Conservation (phyloP, 2,888 invertebrate species). For the Eristalinus sepulchralis region DNA sequence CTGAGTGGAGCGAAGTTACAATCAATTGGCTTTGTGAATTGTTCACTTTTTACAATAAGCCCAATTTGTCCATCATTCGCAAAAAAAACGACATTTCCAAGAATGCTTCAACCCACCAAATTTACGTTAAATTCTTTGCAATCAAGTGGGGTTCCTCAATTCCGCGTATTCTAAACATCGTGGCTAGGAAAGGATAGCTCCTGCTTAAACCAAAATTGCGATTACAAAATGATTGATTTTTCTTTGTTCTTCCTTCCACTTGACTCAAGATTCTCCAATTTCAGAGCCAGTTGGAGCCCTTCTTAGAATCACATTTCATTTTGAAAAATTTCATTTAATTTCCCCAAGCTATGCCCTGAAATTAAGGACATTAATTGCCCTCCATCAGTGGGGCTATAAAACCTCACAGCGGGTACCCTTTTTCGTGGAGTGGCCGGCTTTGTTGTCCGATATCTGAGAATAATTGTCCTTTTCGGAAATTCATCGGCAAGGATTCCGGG, state of each 20-base stretch:
- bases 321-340: slow-evolving; percentile 1
- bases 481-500: not conserved
- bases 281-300: not conserved
- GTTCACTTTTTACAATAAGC: no score
- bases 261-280: not conserved
- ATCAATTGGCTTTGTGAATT: no score
- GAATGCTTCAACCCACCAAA: no score
- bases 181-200: not conserved
- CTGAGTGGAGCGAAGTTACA: no score
- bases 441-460: not conserved
- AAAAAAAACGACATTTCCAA: not conserved
- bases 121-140: no score
- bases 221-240: not conserved
- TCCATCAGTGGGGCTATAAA: not conserved
- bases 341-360: not conserved
- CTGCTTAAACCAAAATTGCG: not conserved
- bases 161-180: not conserved
- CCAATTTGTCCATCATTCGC: no score
- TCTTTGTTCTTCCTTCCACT: not conserved
- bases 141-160: no score
- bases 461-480: not conserved
- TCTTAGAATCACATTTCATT: not conserved
- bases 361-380: not conserved
- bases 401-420: not conserved
- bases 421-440: not conserved